Percentiles rank a stretch among this genome's conserved stretches.
Evolutionary conservation across 2,888 invertebrate species (phyloP).

Genomic region (Drosophila niveifrons): DNA sequence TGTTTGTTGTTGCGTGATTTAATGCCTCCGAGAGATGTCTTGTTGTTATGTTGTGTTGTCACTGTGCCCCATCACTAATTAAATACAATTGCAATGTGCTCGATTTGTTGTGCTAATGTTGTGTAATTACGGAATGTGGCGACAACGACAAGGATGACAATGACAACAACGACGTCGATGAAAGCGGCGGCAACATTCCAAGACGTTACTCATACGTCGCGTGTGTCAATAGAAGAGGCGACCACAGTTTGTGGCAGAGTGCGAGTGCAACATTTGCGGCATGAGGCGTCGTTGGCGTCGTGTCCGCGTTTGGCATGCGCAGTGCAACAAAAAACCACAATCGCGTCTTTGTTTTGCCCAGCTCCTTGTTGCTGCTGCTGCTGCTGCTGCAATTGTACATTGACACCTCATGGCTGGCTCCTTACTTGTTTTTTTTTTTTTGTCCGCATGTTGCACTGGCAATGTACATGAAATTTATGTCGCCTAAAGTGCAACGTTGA

Average conservation of each 20-base stretch:
- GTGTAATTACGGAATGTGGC: conserved; percentile 69
- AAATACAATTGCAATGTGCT: conserved; percentile 72
- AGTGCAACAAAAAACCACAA: conserved; percentile 48
- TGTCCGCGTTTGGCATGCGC: conserved; percentile 78
- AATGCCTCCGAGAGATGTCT: background rate
- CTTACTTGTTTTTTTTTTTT: conserved; percentile 33
- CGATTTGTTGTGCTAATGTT: conserved; percentile 79
- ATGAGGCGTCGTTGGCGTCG: conserved; percentile 56
- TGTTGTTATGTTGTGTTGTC: background rate
- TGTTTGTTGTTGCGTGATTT: conserved; percentile 43
- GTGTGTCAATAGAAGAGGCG: conserved; percentile 74
- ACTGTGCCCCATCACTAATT: conserved; percentile 62
- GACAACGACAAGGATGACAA: conserved; percentile 38
- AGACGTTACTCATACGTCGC: conserved; percentile 74
- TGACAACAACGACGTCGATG: conserved; percentile 36
- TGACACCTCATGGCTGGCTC: conserved; percentile 73
- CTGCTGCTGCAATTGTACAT: conserved; percentile 77
- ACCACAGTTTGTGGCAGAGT: conserved; percentile 20
- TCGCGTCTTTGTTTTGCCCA: conserved; percentile 70
- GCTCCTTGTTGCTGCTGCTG: conserved; percentile 41
- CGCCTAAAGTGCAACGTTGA: conserved; percentile 80
- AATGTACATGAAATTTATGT: conserved; percentile 78
- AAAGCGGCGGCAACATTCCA: conserved; percentile 75
- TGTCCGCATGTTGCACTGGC: conserved; percentile 37
- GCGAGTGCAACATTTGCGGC: conserved; percentile 10